Base-by-base conservation (phyloP, 2,888 invertebrate species). In the Drosophila imparisetae region DNA sequence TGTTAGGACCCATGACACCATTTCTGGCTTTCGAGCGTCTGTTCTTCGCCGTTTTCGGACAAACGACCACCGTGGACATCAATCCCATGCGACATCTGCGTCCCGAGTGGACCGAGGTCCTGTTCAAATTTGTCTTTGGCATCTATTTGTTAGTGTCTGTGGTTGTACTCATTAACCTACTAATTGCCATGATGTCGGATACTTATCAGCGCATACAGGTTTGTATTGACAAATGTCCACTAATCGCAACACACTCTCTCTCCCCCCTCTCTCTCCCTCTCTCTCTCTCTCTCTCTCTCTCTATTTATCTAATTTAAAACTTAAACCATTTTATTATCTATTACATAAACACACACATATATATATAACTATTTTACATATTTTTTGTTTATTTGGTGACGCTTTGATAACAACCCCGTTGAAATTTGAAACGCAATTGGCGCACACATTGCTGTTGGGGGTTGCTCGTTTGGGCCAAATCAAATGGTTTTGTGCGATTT, bases 161-260 rank as follows among this genome's bases (percentile, higher is more conserved):
- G 93, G 97, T 99, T 94, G 99, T 99, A 93, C 96, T 99, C 92
- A 98, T 99, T 94, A 99, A 99, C 94, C 96, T 99, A 93, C 96
- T 99, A 93, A 99, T 99, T 95, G 99, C 99, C 94, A 99, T 99
- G 99, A 99, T 99, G 98, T 98, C 98, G 94, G 99, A 99, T 95
- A 99, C 99, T 91, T 99, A 99, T 94, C 99, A 99, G 94, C 96
- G 98, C 92, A 99, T 99, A 92, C 98, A 99, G 96, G 99, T 99
- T 96, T 95, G 94, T 95, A 93, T 93, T 92, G 80, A 83, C 84
- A 71, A 73, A 74, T 81, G 52, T 53, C 70, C 86, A 91, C 91
- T 91, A 92, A 91, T 86, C 67, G 70, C 65, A 70, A 92, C 91
- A 86, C 75, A 50, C 70, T 71, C 66, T 65, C 74, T 81, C 81